Conservation (phyloP, 2,888 invertebrate species). For the Leucophenga montana region DNA sequence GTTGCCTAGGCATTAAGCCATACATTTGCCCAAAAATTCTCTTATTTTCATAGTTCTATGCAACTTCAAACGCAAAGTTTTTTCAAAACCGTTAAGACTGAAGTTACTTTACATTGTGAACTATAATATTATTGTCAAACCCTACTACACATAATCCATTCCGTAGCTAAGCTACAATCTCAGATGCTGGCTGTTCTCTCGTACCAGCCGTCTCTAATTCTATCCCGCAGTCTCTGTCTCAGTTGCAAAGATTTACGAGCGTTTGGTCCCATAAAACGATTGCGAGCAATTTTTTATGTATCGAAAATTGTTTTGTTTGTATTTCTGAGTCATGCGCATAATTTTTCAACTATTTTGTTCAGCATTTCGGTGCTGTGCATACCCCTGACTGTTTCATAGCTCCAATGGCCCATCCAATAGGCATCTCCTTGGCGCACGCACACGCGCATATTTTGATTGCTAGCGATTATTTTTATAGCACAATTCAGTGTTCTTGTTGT, state of each 20-base stretch:
- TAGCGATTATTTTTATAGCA: slow-evolving; percentile 28
- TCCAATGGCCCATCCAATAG: no score
- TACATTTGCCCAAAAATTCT: neutral
- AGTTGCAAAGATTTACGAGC: slow-evolving; percentile 69
- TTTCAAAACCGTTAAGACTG: no score
- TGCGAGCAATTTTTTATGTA: slow-evolving; percentile 72
- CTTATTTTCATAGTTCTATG: neutral
- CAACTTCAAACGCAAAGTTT: no score
- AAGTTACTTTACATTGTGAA: neutral
- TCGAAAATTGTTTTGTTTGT: slow-evolving; percentile 66
- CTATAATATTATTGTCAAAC: neutral
- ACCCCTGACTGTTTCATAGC: neutral
- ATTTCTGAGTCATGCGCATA: slow-evolving; percentile 59
- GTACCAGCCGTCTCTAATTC: no score
- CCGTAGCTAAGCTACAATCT: no score
- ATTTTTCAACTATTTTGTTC: slow-evolving; percentile 22
- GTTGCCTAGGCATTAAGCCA: no score
- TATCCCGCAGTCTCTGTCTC: neutral
- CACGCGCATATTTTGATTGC: slow-evolving; percentile 22
- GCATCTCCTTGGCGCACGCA: slow-evolving; percentile 18
- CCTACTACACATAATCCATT: no score
- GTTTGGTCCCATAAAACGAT: slow-evolving; percentile 72
- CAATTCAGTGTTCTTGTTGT: slow-evolving; percentile 26
- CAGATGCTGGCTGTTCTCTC: slow-evolving; percentile 1
- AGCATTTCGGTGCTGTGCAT: neutral